Conservation (phyloP, 2,113 vertebrate species). For the Ammodramus savannarum region DNA sequence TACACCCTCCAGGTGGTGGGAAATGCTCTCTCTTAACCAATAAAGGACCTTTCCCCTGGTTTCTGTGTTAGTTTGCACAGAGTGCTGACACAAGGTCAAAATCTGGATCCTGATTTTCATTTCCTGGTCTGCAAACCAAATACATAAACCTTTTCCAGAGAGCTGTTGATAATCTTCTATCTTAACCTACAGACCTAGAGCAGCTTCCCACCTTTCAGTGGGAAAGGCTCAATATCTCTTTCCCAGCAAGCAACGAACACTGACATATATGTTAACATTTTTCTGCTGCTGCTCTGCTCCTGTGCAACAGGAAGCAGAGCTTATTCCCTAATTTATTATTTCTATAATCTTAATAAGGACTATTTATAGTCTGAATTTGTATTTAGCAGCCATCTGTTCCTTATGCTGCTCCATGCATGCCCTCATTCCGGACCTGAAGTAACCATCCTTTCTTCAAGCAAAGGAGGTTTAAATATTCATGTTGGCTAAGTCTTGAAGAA, state of each 20-base stretch:
- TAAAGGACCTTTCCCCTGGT: neutral
- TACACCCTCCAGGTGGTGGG: neutral
- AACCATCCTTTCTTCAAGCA: conserved; percentile 41
- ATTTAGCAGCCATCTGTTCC: conserved; percentile 43
- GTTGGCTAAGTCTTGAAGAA: conserved; percentile 17
- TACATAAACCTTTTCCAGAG: neutral
- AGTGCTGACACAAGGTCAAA: neutral
- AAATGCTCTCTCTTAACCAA: neutral
- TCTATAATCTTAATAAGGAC: neutral
- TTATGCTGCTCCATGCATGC: conserved; percentile 11
- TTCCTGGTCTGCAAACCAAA: neutral
- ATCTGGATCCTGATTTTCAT: neutral
- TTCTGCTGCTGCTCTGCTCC: neutral
- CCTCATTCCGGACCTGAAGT: conserved; percentile 26
- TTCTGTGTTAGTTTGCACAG: neutral
- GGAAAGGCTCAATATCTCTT: neutral
- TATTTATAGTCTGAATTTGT: conserved; percentile 24
- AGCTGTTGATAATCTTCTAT: neutral
- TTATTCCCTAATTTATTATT: conserved; percentile 10
- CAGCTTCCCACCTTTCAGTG: neutral
- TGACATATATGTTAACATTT: neutral
- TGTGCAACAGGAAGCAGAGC: neutral
- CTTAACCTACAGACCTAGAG: neutral
- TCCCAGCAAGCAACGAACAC: neutral
- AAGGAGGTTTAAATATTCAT: conserved; percentile 59